Conservation (phyloP, 2,113 vertebrate genomes). For the Embiotoca jacksoni region DNA sequence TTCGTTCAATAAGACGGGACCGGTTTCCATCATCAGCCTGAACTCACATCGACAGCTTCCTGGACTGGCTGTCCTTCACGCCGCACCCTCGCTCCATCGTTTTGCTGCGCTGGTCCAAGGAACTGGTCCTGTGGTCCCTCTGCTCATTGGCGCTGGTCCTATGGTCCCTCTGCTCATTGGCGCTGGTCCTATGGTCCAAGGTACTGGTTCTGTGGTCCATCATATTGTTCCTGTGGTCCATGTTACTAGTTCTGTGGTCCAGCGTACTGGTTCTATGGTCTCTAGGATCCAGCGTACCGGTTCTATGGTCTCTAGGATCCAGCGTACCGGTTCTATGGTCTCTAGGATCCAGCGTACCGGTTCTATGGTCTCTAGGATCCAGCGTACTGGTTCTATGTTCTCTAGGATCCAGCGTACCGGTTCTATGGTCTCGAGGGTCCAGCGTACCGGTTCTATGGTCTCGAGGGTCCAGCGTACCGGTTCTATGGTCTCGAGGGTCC, state of each 20-base stretch:
- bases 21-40: neutral
- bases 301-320: conserved; percentile 41
- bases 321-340: conserved; percentile 53
- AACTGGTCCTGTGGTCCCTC: conserved; percentile 49
- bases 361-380: conserved; percentile 17
- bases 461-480: neutral
- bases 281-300: conserved; percentile 26
- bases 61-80: conserved; percentile 88
- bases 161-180: conserved; percentile 54
- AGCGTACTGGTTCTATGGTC: conserved; percentile 28
- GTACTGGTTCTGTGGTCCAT: conserved; percentile 64
- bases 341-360: too few relatives aligned
- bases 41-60: conserved; percentile 92
- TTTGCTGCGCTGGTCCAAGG: conserved; percentile 80
- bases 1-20: neutral
- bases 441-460: conserved; percentile 57
- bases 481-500: conserved; percentile 42
- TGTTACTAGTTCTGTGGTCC: conserved; percentile 37
- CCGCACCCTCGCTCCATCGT: conserved; percentile 86
- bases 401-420: conserved; percentile 8
- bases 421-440: conserved; percentile 18
- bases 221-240: conserved; percentile 74
- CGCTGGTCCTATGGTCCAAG: conserved; percentile 18
- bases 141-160: neutral
- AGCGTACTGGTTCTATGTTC: neutral